Conservation (phyloP, 2,113 vertebrate genomes). For the Numida meleagris region DNA sequence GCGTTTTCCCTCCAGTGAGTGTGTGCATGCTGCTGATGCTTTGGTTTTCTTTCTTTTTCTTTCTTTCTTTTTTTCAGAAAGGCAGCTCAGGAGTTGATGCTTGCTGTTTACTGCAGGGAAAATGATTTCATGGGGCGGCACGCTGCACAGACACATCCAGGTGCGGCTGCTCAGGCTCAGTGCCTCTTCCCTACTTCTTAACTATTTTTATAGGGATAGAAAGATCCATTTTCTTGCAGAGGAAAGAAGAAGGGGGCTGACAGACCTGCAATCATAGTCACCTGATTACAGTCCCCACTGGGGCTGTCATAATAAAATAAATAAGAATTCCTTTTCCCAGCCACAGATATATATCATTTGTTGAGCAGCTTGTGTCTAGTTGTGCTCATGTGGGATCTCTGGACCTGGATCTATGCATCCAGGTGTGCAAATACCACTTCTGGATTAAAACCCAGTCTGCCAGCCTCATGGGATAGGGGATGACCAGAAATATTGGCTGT, state of each 20-base stretch:
- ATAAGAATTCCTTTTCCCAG: not conserved
- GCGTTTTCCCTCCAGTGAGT: not conserved
- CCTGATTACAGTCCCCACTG: not conserved
- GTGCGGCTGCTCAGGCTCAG: not conserved
- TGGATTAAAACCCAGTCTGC: not conserved
- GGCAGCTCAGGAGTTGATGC: not conserved
- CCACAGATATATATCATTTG: not conserved
- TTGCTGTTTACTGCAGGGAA: not conserved
- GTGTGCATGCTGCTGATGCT: not conserved
- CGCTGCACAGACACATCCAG: not conserved
- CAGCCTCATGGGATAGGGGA: not conserved
- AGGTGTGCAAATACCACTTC: not conserved
- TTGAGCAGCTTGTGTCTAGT: not conserved
- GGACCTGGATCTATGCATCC: not conserved
- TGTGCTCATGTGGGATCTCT: not conserved
- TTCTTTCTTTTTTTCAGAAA: not conserved
- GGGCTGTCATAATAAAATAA: not conserved
- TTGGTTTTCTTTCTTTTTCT: not conserved
- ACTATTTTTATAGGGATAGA: not conserved
- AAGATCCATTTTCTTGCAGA: not conserved
- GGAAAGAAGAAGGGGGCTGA: not conserved
- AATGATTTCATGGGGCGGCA: not conserved
- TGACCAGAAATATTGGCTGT: not conserved
- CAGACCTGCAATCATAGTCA: not conserved
- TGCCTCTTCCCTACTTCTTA: not conserved